A percentile compares a stretch with the other conserved stretches of the same genome.
These are phyloP conservation scores for Gobiocypris rarus DNA, from an alignment of 2,113 vertebrate genomes.

Conservation along the genomic window DNA sequence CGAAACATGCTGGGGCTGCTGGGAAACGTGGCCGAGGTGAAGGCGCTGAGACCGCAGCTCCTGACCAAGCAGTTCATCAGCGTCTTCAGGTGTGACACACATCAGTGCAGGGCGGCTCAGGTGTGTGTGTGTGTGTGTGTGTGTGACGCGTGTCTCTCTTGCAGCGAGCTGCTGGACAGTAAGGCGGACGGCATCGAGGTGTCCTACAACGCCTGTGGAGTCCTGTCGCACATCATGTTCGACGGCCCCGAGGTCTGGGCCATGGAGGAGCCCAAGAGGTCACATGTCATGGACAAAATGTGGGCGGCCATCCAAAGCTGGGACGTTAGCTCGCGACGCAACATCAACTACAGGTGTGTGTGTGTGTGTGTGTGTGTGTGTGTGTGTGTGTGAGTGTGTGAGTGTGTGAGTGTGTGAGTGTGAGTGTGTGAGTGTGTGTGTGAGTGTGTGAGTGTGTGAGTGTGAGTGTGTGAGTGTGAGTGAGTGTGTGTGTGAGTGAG, in stretches of 20 bases:
- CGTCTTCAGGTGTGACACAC: constrained; percentile 86
- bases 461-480: too few species aligned
- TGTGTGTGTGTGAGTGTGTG: too few species aligned
- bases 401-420: too few species aligned
- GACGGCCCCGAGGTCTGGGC: constrained; percentile 91
- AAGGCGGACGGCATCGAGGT: constrained; percentile 98
- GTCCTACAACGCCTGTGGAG: constrained; percentile 95
- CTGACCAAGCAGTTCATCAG: constrained; percentile 95
- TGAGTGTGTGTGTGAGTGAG: too few species aligned
- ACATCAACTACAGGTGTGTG: constrained; percentile 91
- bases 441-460: too few species aligned
- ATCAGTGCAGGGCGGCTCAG: background rate
- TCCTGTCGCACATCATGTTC: constrained; percentile 98
- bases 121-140: background rate
- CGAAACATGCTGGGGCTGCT: constrained; percentile 96
- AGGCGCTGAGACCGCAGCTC: constrained; percentile 88
- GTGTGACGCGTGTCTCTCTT: background rate
- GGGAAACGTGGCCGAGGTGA: constrained; percentile 95
- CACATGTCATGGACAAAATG: constrained; percentile 93
- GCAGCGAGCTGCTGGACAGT: constrained; percentile 92
- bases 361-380: too few species aligned
- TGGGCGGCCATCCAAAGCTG: constrained; percentile 97
- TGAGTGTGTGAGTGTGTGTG: too few species aligned
- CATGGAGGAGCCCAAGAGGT: constrained; percentile 86
- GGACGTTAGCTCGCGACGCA: constrained; percentile 95